Evolutionary conservation across 1,140 invertebrate genomes (phyloP).

Genomic region (Leptinotarsa undecemlineata): DNA sequence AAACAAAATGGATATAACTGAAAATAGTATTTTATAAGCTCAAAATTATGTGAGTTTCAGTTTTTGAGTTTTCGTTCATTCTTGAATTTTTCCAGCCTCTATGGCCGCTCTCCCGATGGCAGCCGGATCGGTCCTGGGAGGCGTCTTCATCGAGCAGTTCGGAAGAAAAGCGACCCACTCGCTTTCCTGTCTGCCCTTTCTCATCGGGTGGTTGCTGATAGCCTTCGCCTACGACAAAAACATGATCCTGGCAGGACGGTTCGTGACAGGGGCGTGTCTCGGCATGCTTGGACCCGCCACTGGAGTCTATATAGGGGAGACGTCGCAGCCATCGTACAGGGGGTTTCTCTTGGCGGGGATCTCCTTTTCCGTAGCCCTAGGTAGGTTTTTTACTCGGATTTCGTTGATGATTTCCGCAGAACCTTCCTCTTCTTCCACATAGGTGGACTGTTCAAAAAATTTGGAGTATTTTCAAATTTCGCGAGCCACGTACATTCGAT

Average conservation of each 20-base stretch:
- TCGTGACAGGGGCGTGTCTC: conserved; percentile 64
- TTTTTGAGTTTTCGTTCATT: neutral
- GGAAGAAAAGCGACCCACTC: conserved; percentile 68
- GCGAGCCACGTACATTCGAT: no score
- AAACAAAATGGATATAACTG: no score
- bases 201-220: conserved; percentile 71
- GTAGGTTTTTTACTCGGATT: conserved; percentile 37
- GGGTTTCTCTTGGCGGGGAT: conserved; percentile 59
- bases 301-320: conserved; percentile 58
- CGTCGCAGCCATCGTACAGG: conserved; percentile 60
- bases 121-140: conserved; percentile 62
- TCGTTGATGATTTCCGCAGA: neutral
- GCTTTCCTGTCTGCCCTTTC: conserved; percentile 63
- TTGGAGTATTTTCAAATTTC: no score
- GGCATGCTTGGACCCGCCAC: conserved; percentile 44
- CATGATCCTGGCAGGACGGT: conserved; percentile 65
- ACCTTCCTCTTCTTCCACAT: neutral
- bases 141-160: conserved; percentile 67
- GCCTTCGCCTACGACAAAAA: conserved; percentile 57
- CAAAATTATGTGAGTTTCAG: no score
- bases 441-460: no score
- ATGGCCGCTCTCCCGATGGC: conserved; percentile 64
- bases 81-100: conserved; percentile 55
- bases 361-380: conserved; percentile 51
- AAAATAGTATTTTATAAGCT: no score